Conservation (phyloP, 2,113 vertebrate genomes). For the Cyprinodon brontotheroides region DNA sequence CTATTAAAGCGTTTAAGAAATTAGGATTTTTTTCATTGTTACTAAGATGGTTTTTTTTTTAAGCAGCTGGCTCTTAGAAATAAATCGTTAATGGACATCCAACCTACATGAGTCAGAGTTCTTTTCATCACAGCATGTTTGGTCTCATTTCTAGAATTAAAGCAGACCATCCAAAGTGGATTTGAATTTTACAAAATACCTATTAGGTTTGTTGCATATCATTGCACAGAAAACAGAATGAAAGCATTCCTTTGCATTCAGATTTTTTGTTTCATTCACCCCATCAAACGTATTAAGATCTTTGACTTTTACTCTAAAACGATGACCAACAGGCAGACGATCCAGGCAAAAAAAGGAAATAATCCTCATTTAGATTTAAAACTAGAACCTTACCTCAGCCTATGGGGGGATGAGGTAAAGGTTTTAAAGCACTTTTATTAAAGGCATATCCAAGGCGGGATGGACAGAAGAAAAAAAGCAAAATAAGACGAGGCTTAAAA, state of each 20-base stretch:
- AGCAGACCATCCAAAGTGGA: constrained; percentile 7
- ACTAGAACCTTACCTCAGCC: constrained; percentile 50
- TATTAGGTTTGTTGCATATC: neutral
- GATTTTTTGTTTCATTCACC: constrained; percentile 28
- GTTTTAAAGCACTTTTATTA: constrained; percentile 51
- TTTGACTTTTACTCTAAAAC: constrained; percentile 40
- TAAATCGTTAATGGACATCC: constrained; percentile 12
- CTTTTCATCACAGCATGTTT: constrained; percentile 42
- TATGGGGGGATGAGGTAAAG: constrained; percentile 37
- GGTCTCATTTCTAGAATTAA: constrained; percentile 41
- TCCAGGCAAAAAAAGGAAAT: constrained; percentile 45
- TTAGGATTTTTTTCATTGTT: no score
- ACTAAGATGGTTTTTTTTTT: neutral
- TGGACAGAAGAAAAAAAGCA: constrained; percentile 24
- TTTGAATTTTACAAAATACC: constrained; percentile 1
- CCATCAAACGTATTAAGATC: constrained; percentile 30
- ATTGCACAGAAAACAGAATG: constrained; percentile 15
- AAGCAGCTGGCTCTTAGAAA: neutral
- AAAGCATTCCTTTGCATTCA: constrained; percentile 22
- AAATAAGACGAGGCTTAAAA: constrained; percentile 16
- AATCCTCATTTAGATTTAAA: constrained; percentile 35
- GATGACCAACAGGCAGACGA: constrained; percentile 54
- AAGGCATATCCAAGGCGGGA: constrained; percentile 58
- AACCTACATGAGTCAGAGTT: neutral
- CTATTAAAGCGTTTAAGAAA: neutral